phyloP scores from a whole-genome alignment of 2,888 invertebrate genomes.

The Perizoma affinitatum region DNA sequence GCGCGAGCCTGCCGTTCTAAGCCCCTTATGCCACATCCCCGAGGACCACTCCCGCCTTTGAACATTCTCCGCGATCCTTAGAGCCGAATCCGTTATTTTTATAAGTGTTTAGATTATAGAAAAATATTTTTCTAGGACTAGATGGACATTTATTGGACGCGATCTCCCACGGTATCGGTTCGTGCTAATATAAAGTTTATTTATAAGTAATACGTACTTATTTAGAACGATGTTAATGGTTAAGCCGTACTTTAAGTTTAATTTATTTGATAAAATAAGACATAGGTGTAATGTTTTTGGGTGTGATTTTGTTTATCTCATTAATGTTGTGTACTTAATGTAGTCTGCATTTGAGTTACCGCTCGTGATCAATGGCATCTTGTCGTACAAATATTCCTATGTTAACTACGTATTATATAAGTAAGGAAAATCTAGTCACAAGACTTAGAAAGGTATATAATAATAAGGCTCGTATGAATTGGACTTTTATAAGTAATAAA shows the following conservation, averaged over 20 bases:
- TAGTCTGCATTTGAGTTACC: conserved; percentile 84
- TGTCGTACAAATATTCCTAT: conserved; percentile 85
- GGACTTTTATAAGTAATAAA: conserved; percentile 75
- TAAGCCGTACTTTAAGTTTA: conserved; percentile 72
- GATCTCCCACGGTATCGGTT: conserved; percentile 81
- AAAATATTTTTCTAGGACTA: conserved; percentile 79
- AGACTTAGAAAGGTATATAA: conserved; percentile 80
- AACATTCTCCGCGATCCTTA: conserved; percentile 65
- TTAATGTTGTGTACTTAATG: conserved; percentile 72
- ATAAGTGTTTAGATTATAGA: conserved; percentile 75
- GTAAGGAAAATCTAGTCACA: conserved; percentile 83
- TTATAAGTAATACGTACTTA: conserved; percentile 44
- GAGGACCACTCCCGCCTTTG: conserved; percentile 79
- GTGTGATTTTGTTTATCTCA: conserved; percentile 79
- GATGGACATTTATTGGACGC: conserved; percentile 71
- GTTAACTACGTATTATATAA: conserved; percentile 81
- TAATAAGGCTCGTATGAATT: conserved; percentile 73
- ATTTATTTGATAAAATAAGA: conserved; percentile 75
- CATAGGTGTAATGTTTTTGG: conserved; percentile 60
- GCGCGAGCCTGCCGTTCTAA: conserved; percentile 96
- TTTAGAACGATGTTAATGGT: conserved; percentile 62
- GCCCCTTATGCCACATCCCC: conserved; percentile 45
- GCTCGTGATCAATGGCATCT: conserved; percentile 84
- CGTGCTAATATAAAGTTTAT: conserved; percentile 53
- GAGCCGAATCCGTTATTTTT: conserved; percentile 81